A percentile compares a stretch with the other conserved stretches of the same genome.
These are phyloP conservation scores for Ammodytes marinus DNA, from an alignment of 2,113 vertebrate genomes.

Conservation along the genomic window DNA sequence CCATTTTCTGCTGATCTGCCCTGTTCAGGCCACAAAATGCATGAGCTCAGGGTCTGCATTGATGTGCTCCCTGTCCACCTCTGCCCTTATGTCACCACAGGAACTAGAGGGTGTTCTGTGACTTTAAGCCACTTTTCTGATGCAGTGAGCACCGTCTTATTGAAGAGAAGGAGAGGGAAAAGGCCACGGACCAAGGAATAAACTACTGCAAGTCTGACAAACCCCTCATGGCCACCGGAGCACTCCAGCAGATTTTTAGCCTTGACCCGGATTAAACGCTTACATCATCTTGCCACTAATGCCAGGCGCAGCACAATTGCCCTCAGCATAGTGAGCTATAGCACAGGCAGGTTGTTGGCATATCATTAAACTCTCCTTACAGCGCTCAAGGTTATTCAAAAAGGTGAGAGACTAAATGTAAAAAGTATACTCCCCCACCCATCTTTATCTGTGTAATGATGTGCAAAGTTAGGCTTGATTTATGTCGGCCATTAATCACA, in stretches of 20 bases:
- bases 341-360: constrained; percentile 42
- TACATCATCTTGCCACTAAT: constrained; percentile 31
- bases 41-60: constrained; percentile 67
- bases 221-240: constrained; percentile 43
- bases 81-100: constrained; percentile 37
- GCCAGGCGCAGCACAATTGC: constrained; percentile 21
- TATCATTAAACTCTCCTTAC: constrained; percentile 45
- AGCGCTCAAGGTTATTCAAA: constrained; percentile 67
- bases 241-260: constrained; percentile 36
- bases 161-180: constrained; percentile 9
- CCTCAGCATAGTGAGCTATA: neutral
- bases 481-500: constrained; percentile 62
- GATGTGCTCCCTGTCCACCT: constrained; percentile 70
- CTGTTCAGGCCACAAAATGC: constrained; percentile 62
- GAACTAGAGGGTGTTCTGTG: constrained; percentile 53
- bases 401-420: constrained; percentile 39
- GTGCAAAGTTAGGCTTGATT: constrained; percentile 51
- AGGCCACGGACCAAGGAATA: constrained; percentile 17
- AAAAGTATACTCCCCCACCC: constrained; percentile 25
- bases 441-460: constrained; percentile 67
- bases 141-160: constrained; percentile 27
- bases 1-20: constrained; percentile 67
- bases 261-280: constrained; percentile 66
- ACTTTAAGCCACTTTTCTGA: constrained; percentile 63
- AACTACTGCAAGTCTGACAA: constrained; percentile 36